Evolutionary conservation across 2,797 vertebrate species (phyloP).

Genomic region (Streptopelia turtur): DNA sequence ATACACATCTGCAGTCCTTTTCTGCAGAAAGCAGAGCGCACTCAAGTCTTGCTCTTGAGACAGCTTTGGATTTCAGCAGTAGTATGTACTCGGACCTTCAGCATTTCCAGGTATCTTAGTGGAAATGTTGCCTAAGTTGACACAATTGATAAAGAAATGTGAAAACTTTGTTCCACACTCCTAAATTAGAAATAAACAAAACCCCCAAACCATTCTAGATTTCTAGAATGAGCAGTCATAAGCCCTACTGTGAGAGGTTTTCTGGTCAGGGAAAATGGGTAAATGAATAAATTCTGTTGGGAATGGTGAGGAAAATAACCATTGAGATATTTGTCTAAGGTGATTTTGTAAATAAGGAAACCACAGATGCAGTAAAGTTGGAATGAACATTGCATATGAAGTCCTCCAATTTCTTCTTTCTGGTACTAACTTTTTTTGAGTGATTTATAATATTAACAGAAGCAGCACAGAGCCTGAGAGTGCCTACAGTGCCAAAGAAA

Average conservation of each 20-base stretch:
- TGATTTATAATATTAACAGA: not conserved
- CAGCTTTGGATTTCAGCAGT: not conserved
- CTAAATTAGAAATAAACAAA: not conserved
- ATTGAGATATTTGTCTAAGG: not conserved
- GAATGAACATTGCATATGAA: not conserved
- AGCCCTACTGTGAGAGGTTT: not conserved
- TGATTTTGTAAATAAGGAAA: not conserved
- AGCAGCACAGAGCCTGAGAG: not conserved
- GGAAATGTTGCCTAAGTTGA: not conserved
- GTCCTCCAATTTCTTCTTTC: not conserved
- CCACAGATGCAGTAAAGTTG: not conserved
- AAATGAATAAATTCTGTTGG: not conserved
- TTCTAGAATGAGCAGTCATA: not conserved
- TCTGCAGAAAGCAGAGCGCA: not conserved
- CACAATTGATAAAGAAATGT: not conserved
- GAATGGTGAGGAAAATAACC: not conserved
- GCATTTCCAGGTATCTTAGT: not conserved
- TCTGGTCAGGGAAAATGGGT: not conserved
- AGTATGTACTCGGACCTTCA: not conserved
- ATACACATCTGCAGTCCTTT: not conserved
- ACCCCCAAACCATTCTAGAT: fast-evolving
- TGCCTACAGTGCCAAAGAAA: not conserved
- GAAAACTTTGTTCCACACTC: not conserved
- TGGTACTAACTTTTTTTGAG: not conserved
- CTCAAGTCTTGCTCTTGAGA: not conserved